Conservation (phyloP, 1,140 invertebrate genomes). For the Asbolus verrucosus region DNA sequence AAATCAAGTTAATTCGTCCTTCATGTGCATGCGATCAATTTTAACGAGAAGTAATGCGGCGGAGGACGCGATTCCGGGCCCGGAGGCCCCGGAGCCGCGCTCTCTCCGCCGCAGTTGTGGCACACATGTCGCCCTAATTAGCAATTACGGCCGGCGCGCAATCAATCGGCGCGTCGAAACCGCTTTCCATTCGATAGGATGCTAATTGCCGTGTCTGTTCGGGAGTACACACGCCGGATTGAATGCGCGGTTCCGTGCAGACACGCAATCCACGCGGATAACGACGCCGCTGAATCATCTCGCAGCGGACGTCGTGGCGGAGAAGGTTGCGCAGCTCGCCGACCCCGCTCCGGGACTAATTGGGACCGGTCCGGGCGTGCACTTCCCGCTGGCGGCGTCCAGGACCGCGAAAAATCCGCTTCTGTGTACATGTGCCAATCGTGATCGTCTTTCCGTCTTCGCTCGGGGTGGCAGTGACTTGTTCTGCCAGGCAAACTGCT, state of each 20-base stretch:
- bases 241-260: too few species aligned
- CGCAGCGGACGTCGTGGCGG: too few species aligned
- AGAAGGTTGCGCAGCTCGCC: slow-evolving; percentile 7
- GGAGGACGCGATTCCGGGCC: neutral
- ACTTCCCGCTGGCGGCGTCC: too few species aligned
- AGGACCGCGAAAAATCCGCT: too few species aligned
- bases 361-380: neutral
- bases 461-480: too few species aligned
- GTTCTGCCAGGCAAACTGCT: too few species aligned
- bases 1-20: slow-evolving; percentile 23
- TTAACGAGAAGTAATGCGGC: slow-evolving; percentile 5
- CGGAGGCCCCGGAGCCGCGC: neutral
- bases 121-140: slow-evolving; percentile 49
- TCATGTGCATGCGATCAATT: slow-evolving; percentile 21
- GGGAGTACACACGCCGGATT: slow-evolving; percentile 32
- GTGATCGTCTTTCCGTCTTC: too few species aligned
- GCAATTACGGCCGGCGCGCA: slow-evolving; percentile 43
- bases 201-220: slow-evolving; percentile 42
- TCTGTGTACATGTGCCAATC: too few species aligned
- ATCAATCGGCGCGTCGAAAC: slow-evolving; percentile 41
- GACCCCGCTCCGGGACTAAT: slow-evolving; percentile 11
- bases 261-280: slow-evolving; percentile 26
- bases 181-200: slow-evolving; percentile 45
- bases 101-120: slow-evolving; percentile 21
- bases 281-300: slow-evolving; percentile 35